Base-by-base conservation (phyloP, 2,888 invertebrate species). In the Hedya salicella region DNA sequence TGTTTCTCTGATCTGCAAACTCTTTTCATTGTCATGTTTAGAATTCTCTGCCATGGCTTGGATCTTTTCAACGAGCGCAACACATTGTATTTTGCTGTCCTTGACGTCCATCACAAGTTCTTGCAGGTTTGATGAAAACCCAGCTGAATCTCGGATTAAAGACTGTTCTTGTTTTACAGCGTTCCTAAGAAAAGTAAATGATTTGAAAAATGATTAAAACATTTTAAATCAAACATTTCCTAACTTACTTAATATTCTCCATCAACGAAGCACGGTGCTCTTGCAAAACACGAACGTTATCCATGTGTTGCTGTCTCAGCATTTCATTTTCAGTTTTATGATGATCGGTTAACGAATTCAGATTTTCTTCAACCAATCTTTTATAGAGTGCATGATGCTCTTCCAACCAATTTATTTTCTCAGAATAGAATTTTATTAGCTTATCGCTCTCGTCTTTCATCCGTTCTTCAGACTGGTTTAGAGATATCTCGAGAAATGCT, bases 391-490 rank as follows among this genome's bases (percentile, higher is more conserved):
- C 79, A 68, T 94, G 92, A 70, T 93, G 93, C 60, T 93, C 93
- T 69, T 94, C 92, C 17, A 94, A 74, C 84, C 91, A 88, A 52
- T 80, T 79, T 40, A 93, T 86, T 78, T 93, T 94, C 70, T 93
- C 93, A 2, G 89, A 83, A 69, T 93, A 93, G 70, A 88, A 89
- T 70, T 88, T 90, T 0, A 88, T 83, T 2, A 93, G 67, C 70
- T 90, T 90, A 4, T 93, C 93, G 68, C 93, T 90, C 81, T 95
- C 95, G 25, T 91, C 91, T 77, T 93, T 94, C 82, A 95, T 88
- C 71, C 94, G 86, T 68, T 93, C 93, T 77, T 95, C 95, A 0
- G 93, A 83, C 71, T 93, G 92, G 64, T 83, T 89, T 49, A 93
- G 77, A 0, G 94, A 93, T 68, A 93, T 85, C 82, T 94, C 94